Percentiles rank a stretch among this genome's conserved stretches.
phyloP scores from a whole-genome alignment of 1,140 invertebrate species.

The Trissolcus basalis region DNA sequence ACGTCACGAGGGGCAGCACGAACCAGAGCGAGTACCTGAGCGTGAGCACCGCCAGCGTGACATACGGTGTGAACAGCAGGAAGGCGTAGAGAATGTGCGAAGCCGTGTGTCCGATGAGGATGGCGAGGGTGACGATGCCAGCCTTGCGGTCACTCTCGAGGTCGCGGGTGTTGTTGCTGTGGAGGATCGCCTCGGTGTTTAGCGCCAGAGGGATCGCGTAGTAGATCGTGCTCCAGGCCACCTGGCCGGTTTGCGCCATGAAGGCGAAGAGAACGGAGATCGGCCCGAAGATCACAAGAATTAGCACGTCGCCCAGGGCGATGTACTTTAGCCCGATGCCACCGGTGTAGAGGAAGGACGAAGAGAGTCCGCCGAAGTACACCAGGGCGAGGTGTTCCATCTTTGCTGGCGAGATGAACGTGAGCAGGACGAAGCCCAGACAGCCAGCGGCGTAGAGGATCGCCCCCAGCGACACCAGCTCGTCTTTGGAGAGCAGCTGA shows the following conservation, averaged over 20 bases:
- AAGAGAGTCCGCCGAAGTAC: conserved; percentile 96
- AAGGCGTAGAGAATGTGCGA: conserved; percentile 94
- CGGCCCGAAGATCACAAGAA: conserved; percentile 95
- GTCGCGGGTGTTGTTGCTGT: conserved; percentile 96
- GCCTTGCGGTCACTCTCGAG: conserved; percentile 88
- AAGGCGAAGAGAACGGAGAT: conserved; percentile 96
- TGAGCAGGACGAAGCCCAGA: conserved; percentile 89
- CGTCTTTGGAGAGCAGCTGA: conserved; percentile 89
- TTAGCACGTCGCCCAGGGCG: conserved; percentile 91
- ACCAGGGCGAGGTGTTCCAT: conserved; percentile 95
- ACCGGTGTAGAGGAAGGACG: conserved; percentile 94
- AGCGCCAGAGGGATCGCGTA: conserved; percentile 95
- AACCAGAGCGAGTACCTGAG: conserved; percentile 92
- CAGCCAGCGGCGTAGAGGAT: conserved; percentile 91
- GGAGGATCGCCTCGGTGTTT: conserved; percentile 95
- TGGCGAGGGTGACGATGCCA: conserved; percentile 94
- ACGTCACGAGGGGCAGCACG: conserved; percentile 89
- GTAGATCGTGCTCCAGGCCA: conserved; percentile 90
- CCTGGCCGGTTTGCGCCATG: conserved; percentile 90
- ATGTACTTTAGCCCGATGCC: conserved; percentile 97
- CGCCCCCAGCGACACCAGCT: conserved; percentile 90
- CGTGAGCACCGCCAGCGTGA: conserved; percentile 89
- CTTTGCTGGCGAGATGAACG: conserved; percentile 88
- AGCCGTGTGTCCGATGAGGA: conserved; percentile 92
- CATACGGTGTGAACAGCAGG: conserved; percentile 93